Evolutionary conservation across 2,888 invertebrate species (phyloP).

Genomic region (Ochropacha duplaris): DNA sequence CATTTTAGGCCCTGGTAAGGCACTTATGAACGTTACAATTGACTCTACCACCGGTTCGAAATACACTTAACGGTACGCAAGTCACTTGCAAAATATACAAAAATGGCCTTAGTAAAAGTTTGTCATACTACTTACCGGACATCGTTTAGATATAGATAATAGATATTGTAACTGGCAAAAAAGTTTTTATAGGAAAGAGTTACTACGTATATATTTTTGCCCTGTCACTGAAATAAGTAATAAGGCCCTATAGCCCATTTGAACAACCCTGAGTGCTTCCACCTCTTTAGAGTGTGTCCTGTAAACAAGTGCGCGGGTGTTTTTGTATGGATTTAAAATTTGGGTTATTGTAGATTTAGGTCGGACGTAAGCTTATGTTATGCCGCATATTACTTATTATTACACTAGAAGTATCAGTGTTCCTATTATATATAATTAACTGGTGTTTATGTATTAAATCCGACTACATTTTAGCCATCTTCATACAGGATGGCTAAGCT

Average conservation of each 20-base stretch:
- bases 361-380: slow-evolving; percentile 27
- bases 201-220: neutral
- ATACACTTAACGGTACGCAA: no score
- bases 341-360: slow-evolving; percentile 53
- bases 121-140: no score
- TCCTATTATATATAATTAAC: neutral
- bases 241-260: slow-evolving; percentile 6
- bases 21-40: no score
- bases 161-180: no score
- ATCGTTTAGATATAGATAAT: no score
- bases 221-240: neutral
- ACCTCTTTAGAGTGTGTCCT: slow-evolving; percentile 38
- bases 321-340: slow-evolving; percentile 61
- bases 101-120: no score
- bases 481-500: neutral
- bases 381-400: neutral
- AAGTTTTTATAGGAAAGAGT: no score
- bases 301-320: slow-evolving; percentile 56
- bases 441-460: neutral
- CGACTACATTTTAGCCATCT: neutral
- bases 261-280: slow-evolving; percentile 13
- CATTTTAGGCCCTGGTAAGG: no score
- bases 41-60: no score
- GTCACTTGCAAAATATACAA: no score
- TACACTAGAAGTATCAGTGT: neutral